Percentiles rank a stretch among this genome's conserved stretches.
Conservation (phyloP, 2,113 vertebrate species). For the Ameiurus melas region DNA sequence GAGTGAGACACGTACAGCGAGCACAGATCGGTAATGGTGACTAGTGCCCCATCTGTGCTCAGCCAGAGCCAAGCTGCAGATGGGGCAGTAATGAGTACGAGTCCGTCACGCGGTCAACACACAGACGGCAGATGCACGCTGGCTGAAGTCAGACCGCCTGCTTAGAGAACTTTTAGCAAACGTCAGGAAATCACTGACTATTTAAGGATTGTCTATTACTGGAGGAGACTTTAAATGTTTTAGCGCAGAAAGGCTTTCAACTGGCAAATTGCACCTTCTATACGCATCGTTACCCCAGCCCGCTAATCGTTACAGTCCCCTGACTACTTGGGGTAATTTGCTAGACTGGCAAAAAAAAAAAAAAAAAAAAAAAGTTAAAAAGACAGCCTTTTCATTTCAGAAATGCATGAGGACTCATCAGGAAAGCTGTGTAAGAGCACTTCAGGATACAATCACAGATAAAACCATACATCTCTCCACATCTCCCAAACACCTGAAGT, state of each 20-base stretch:
- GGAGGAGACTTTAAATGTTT: conserved; percentile 52
- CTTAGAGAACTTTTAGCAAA: conserved; percentile 44
- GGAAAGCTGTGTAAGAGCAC: conserved; percentile 57
- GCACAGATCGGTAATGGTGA: conserved; percentile 57
- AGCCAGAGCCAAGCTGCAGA: conserved; percentile 63
- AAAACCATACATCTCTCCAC: conserved; percentile 50
- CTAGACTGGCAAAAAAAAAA: conserved; percentile 35
- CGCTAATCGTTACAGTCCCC: conserved; percentile 65
- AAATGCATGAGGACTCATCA: conserved; percentile 61
- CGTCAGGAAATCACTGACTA: conserved; percentile 56
- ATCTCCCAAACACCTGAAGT: conserved; percentile 64
- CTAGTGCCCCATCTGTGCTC: conserved; percentile 59
- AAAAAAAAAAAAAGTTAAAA: not conserved
- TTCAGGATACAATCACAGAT: conserved; percentile 58
- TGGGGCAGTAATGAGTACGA: conserved; percentile 59
- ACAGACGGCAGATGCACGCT: not conserved
- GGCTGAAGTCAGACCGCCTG: not conserved
- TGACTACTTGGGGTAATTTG: conserved; percentile 68
- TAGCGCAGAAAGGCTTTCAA: conserved; percentile 62
- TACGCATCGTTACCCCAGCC: conserved; percentile 65
- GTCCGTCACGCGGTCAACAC: conserved; percentile 51
- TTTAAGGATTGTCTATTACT: conserved; percentile 65
- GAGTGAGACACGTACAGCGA: conserved; percentile 15
- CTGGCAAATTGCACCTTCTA: conserved; percentile 70
- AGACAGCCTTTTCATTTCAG: conserved; percentile 13